Conservation (phyloP, 2,113 vertebrate species). For the Empidonax traillii region DNA sequence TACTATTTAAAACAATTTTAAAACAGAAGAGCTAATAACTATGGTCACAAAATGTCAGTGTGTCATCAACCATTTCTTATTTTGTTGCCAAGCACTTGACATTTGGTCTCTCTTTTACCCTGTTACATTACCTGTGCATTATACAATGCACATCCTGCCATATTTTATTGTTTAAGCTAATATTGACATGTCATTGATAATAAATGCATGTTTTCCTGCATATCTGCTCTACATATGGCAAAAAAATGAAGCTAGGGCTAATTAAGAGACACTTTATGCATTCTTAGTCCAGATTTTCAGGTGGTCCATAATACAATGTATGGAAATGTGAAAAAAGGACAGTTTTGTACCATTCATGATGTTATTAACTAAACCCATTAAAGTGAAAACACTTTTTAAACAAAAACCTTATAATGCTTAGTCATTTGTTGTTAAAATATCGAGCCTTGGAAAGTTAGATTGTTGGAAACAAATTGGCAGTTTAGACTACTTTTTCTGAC, state of each 20-base stretch:
- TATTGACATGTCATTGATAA: slow-evolving; percentile 60
- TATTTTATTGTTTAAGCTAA: slow-evolving; percentile 61
- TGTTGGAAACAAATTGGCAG: background rate
- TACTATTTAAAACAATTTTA: slow-evolving; percentile 71
- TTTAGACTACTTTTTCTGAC: background rate
- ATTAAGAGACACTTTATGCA: slow-evolving; percentile 69
- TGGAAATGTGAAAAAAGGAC: slow-evolving; percentile 79
- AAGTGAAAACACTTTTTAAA: slow-evolving; percentile 79
- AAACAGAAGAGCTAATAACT: slow-evolving; percentile 56
- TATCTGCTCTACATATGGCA: slow-evolving; percentile 64
- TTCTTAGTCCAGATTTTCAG: slow-evolving; percentile 77
- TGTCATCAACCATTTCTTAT: slow-evolving; percentile 37
- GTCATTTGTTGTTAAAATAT: slow-evolving; percentile 47
- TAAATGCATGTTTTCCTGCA: slow-evolving; percentile 70
- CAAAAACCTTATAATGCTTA: slow-evolving; percentile 70
- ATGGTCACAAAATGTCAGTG: slow-evolving; percentile 53
- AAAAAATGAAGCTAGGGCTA: slow-evolving; percentile 68
- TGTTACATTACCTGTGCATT: slow-evolving; percentile 36
- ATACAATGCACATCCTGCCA: slow-evolving; percentile 43
- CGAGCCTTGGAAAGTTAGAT: background rate
- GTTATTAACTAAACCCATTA: slow-evolving; percentile 83
- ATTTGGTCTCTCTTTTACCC: slow-evolving; percentile 39
- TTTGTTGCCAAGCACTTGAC: slow-evolving; percentile 48
- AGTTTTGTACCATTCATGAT: slow-evolving; percentile 82
- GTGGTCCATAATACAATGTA: slow-evolving; percentile 77